These are phyloP conservation scores for Falcunculus frontatus DNA, from an alignment of 2,113 vertebrate genomes.

Conservation along the genomic window DNA sequence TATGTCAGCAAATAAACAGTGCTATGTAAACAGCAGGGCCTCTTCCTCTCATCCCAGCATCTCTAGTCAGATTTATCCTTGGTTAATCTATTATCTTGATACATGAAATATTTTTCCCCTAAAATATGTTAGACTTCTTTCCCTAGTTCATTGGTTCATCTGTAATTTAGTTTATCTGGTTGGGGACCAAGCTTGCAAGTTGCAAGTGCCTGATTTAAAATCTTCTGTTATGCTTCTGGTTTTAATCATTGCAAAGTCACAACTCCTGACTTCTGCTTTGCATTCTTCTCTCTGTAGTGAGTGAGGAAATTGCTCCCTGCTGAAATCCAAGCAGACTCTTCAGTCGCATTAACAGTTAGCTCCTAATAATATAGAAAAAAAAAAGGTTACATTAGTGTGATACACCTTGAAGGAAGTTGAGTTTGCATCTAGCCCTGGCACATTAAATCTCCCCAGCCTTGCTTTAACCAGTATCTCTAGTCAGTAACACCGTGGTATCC, in stretches of 20 bases:
- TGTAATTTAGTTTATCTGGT: background rate
- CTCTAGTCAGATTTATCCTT: constrained; percentile 2
- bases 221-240: background rate
- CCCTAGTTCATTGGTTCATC: background rate
- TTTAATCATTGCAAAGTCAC: background rate
- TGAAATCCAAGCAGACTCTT: background rate
- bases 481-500: background rate
- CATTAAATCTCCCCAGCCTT: background rate
- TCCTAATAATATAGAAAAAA: background rate
- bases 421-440: background rate
- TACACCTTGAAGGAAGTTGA: background rate
- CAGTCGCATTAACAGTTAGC: background rate
- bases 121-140: background rate
- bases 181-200: background rate
- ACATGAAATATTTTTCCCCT: background rate
- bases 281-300: background rate
- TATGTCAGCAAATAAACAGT: constrained; percentile 59
- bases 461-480: background rate
- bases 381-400: background rate
- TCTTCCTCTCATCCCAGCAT: constrained; percentile 22
- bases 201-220: background rate
- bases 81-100: background rate
- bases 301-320: background rate
- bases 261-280: background rate
- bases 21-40: constrained; percentile 41